phyloP scores from a whole-genome alignment of 2,113 vertebrate species.

The Triplophysa dalaica region DNA sequence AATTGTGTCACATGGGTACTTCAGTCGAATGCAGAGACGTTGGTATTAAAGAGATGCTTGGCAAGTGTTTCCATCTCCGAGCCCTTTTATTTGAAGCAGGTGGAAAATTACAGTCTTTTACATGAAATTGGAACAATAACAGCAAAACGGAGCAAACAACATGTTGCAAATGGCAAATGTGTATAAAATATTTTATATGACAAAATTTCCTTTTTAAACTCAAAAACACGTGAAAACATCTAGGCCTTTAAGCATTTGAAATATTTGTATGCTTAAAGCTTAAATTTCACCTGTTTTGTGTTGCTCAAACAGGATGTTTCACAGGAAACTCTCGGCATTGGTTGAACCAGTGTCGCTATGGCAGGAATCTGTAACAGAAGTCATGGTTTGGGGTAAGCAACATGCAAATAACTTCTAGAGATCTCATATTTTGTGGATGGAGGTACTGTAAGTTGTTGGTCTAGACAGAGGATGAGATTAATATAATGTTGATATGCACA shows the following conservation, averaged over 20 bases:
- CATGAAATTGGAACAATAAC: conserved; percentile 29
- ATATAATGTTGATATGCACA: not conserved
- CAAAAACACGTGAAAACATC: too few relatives aligned
- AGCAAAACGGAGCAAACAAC: not conserved
- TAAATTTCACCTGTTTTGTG: too few relatives aligned
- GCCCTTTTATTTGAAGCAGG: conserved; percentile 4
- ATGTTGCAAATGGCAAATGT: conserved; percentile 3
- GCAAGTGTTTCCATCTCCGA: not conserved
- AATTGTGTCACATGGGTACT: not conserved
- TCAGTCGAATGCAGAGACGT: conserved; percentile 13
- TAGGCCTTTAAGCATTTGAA: too few relatives aligned
- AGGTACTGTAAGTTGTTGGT: not conserved
- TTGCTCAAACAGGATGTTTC: too few relatives aligned
- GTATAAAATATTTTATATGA: not conserved
- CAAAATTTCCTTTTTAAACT: not conserved
- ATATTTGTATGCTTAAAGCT: too few relatives aligned
- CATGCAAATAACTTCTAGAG: too few relatives aligned
- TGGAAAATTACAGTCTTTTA: conserved; percentile 34
- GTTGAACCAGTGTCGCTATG: too few relatives aligned
- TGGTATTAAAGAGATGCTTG: conserved; percentile 42
- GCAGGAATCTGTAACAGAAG: too few relatives aligned
- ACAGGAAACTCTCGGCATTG: too few relatives aligned
- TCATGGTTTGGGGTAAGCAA: too few relatives aligned
- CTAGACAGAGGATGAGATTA: not conserved
- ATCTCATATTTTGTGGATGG: not conserved